Evolutionary conservation across 2,113 vertebrate genomes (phyloP).

Genomic region (Tonatia bakeri): DNA sequence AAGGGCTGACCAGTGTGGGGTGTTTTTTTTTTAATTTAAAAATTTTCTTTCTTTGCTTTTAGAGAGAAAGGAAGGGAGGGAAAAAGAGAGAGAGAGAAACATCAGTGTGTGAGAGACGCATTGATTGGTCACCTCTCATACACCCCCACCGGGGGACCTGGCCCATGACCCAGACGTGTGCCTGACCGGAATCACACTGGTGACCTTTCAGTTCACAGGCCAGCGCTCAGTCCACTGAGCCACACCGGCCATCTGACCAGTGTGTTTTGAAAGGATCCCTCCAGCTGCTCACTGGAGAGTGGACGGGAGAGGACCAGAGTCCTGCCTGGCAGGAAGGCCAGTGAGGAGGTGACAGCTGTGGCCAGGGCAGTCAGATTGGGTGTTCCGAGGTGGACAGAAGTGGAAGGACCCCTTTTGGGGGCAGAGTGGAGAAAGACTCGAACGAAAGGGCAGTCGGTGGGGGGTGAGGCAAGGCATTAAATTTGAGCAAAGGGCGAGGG

Average conservation of each 20-base stretch:
- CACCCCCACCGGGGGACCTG: no score
- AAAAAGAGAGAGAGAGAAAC: not conserved
- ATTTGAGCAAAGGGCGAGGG: not conserved
- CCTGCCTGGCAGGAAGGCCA: not conserved
- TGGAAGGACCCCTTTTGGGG: fast-evolving
- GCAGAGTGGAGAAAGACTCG: not conserved
- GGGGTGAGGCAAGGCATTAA: not conserved
- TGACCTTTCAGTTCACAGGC: no score
- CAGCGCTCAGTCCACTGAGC: no score
- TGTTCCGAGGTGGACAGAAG: not conserved
- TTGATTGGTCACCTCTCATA: no score
- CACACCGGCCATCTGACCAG: no score
- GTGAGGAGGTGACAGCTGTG: not conserved
- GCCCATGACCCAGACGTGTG: no score
- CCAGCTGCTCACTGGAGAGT: not conserved
- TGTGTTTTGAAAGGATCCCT: not conserved
- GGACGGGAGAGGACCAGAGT: not conserved
- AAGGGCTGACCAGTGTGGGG: not conserved
- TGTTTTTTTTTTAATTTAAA: not conserved
- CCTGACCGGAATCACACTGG: no score
- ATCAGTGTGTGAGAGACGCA: no score
- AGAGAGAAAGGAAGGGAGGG: not conserved
- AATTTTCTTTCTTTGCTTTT: not conserved
- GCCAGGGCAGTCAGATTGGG: fast-evolving
- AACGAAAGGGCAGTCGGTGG: no score